These are phyloP conservation scores for Pissodes strobi DNA, from an alignment of 1,140 invertebrate species.

Conservation along the genomic window DNA sequence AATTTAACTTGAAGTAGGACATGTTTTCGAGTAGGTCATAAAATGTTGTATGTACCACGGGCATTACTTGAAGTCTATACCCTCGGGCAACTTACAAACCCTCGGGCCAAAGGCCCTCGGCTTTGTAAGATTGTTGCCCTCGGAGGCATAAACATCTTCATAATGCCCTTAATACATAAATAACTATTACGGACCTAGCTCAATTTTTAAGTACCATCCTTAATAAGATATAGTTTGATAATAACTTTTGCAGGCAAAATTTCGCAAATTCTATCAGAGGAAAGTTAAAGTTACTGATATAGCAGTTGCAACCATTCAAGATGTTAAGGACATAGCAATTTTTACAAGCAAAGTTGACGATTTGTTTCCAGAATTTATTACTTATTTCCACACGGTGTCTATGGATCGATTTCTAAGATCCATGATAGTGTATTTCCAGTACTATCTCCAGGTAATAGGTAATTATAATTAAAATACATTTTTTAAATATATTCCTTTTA, in stretches of 20 bases:
- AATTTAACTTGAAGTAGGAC: too few relatives aligned
- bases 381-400: conserved; percentile 62
- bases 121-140: too few relatives aligned
- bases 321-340: conserved; percentile 68
- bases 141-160: too few relatives aligned
- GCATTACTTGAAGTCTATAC: too few relatives aligned
- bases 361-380: conserved; percentile 62
- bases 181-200: too few relatives aligned
- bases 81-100: too few relatives aligned
- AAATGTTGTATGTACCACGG: too few relatives aligned
- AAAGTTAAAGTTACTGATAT: conserved; percentile 59
- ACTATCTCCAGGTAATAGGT: conserved; percentile 60
- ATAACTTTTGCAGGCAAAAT: conserved; percentile 63
- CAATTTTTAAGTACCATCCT: too few relatives aligned
- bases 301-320: conserved; percentile 64
- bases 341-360: conserved; percentile 61
- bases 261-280: conserved; percentile 61
- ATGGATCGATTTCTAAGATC: conserved; percentile 66
- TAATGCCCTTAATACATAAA: too few relatives aligned
- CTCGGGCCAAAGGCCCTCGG: too few relatives aligned
- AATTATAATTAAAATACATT: not conserved
- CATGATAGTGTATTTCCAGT: conserved; percentile 66
- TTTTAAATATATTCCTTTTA: not conserved
- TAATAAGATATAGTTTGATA: too few relatives aligned
- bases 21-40: too few relatives aligned